Evolutionary conservation across 2,113 vertebrate species (phyloP), one percentile per base, ranked within the genome.

Genomic region (Bos javanicus): DNA sequence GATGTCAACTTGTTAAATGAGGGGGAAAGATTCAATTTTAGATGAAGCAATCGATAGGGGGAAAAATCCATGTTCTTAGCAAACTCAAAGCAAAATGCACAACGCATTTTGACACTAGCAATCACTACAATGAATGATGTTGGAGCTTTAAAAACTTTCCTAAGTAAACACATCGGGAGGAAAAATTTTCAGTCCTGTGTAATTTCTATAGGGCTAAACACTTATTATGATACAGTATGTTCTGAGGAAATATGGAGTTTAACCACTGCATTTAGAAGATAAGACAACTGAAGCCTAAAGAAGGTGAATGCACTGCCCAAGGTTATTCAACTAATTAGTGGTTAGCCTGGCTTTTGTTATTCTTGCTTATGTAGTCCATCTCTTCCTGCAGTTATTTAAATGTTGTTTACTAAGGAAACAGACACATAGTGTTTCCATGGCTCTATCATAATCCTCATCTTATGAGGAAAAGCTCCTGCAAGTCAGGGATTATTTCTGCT

Each of bases 21-120:
- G 21, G 39, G 0, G 23, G 0, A 46, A 52, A 94, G 90, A 90
- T 76, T 87, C 56, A 95, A 78, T 95, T 98, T 98, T 91, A 98
- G 91, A 90, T 96, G 76, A 98, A 98, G 82, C 39, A 88, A 83
- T 15, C 19, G 30, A 98, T 87, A 92, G 94, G 93, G 93, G 92
- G 93, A 82, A 62, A 94, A 97, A 98, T 76, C 78, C 91, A 46
- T 92, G 89, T 94, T 97, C 97, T 97, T 91, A 96, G 83, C 9
- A 98, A 98, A 97, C 48, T 98, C 94, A 28, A 21, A 92, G 12
- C 25, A 86, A 97, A 98, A 97, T 36, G 15, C 87, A 97, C 97
- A 90, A 92, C 36, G 54, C 5, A 5, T 96, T 98, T 89, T 94
- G 98, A 54, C 71, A 25, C 97, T 96, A 25, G 60, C 80, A 74